A percentile compares a stretch with the other conserved stretches of the same genome.
These are phyloP conservation scores for Camponotus floridanus DNA, from an alignment of 1,140 invertebrate species.

Conservation along the genomic window DNA sequence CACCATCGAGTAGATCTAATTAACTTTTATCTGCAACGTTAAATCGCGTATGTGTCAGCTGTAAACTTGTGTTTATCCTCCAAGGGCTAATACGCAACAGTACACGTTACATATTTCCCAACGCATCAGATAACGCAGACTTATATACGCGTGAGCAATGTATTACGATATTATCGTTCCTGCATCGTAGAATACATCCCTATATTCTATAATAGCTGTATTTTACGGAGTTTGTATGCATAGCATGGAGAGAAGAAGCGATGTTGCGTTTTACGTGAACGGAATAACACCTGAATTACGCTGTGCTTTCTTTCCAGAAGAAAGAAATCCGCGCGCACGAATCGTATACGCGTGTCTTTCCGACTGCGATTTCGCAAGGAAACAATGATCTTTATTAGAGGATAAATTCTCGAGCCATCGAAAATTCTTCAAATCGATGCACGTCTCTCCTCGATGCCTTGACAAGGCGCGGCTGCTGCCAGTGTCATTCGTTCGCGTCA, in stretches of 20 bases:
- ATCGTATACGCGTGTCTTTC: neutral
- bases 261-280: conserved; percentile 56
- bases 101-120: conserved; percentile 44
- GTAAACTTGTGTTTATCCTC: conserved; percentile 55
- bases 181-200: conserved; percentile 43
- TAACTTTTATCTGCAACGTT: conserved; percentile 53
- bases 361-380: neutral
- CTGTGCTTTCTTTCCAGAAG: conserved; percentile 6
- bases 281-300: conserved; percentile 53
- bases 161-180: conserved; percentile 55
- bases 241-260: conserved; percentile 41
- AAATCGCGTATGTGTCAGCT: conserved; percentile 45
- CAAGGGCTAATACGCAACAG: conserved; percentile 48
- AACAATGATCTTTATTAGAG: neutral
- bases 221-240: conserved; percentile 60
- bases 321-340: conserved; percentile 26
- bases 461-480: too few species aligned
- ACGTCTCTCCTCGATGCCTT: too few species aligned
- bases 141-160: conserved; percentile 61
- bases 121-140: conserved; percentile 58
- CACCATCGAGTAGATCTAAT: conserved; percentile 41
- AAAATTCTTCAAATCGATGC: too few species aligned
- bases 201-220: conserved; percentile 61
- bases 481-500: too few species aligned
- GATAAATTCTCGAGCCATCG: too few species aligned